These are phyloP conservation scores for Strigamia crassipes DNA, from an alignment of 2,888 invertebrate genomes.

Conservation along the genomic window DNA sequence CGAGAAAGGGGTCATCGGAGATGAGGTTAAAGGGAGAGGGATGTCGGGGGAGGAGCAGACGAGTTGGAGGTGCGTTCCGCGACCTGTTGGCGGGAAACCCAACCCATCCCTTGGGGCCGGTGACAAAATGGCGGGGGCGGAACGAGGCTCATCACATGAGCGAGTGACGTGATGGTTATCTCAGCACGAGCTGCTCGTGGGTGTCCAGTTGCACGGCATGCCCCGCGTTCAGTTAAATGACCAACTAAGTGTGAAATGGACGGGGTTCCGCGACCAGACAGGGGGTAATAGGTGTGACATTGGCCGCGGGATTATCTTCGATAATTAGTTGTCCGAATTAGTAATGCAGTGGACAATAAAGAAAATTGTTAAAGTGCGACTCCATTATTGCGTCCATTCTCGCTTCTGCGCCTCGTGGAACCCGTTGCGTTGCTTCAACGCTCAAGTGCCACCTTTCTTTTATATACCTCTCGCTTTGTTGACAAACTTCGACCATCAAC, in stretches of 20 bases:
- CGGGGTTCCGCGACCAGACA: neutral
- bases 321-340: neutral
- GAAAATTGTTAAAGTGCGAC: no score
- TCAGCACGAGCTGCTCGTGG: constrained; percentile 33
- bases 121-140: constrained; percentile 20
- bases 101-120: constrained; percentile 12
- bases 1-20: neutral
- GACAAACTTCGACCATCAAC: neutral
- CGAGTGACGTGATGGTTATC: constrained; percentile 20
- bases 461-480: neutral
- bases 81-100: constrained; percentile 37
- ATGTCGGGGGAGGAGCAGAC: neutral
- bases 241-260: constrained; percentile 34
- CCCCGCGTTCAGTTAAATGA: neutral
- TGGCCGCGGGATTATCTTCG: neutral
- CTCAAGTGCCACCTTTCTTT: neutral
- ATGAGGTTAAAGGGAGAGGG: neutral
- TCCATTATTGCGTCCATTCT: no score
- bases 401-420: no score
- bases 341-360: neutral
- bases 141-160: constrained; percentile 27
- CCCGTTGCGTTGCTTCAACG: no score
- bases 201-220: constrained; percentile 1
- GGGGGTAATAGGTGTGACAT: constrained; percentile 19
- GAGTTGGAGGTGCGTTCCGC: neutral